Percentiles rank a stretch among this genome's conserved stretches.
Conservation (phyloP, 53 echinoderm and acorn worm species). For the Temnopleurus reevesii region DNA sequence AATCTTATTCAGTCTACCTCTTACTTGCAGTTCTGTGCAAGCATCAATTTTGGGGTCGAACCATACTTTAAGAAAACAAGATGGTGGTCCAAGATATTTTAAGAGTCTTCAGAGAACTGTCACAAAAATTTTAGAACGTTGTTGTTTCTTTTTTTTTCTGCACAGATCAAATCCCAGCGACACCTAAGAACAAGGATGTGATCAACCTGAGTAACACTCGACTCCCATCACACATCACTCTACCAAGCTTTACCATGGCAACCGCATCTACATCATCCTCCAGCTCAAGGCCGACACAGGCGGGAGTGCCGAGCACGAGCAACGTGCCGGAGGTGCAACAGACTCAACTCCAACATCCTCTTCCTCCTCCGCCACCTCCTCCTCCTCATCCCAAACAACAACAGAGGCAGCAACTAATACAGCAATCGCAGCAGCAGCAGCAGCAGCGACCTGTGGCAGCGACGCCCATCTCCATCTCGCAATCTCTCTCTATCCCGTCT, state of each 20-base stretch:
- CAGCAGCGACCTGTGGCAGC: constrained; percentile 26
- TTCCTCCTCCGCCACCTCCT: not conserved
- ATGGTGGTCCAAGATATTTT: too few species aligned
- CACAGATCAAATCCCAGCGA: constrained; percentile 80
- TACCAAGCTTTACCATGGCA: constrained; percentile 34
- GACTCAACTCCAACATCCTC: not conserved
- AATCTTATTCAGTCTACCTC: too few species aligned
- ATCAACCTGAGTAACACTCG: constrained; percentile 20
- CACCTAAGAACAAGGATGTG: constrained; percentile 62
- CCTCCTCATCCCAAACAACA: not conserved
- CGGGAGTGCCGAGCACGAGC: not conserved
- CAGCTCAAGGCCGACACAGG: not conserved
- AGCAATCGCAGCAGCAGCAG: constrained; percentile 30
- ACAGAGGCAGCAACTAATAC: not conserved
- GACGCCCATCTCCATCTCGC: constrained; percentile 52
- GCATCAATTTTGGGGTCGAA: too few species aligned
- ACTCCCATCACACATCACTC: constrained; percentile 17
- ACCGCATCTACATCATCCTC: not conserved
- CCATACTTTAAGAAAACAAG: too few species aligned
- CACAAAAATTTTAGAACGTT: too few species aligned
- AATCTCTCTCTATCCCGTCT: constrained; percentile 50
- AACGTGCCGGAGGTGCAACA: not conserved
- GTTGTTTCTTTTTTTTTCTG: not conserved
- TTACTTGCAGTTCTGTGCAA: too few species aligned
- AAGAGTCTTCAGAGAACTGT: too few species aligned